Evolutionary conservation across 2,113 vertebrate species (phyloP).

Genomic region (Hippolais icterina): DNA sequence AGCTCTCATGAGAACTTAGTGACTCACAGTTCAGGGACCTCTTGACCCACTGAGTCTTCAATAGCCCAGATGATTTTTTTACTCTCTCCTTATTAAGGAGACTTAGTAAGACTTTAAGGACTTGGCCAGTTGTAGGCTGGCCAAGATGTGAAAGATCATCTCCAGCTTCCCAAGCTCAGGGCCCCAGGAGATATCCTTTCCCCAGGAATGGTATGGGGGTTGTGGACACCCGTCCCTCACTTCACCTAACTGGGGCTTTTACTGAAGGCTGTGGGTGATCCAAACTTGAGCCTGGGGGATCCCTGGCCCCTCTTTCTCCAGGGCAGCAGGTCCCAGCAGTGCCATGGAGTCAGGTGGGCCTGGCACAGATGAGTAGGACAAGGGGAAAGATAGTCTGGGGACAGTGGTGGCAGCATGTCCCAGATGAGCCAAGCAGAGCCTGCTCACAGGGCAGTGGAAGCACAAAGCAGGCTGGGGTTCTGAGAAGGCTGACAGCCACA

Average conservation of each 20-base stretch:
- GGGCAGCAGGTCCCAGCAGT: background rate
- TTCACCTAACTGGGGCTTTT: background rate
- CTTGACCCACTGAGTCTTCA: background rate
- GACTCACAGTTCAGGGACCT: background rate
- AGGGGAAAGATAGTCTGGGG: background rate
- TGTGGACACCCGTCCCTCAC: background rate
- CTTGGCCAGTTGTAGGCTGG: background rate
- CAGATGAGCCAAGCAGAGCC: background rate
- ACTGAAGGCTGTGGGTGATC: background rate
- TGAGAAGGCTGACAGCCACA: fast-evolving
- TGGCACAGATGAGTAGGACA: background rate
- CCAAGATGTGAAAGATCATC: background rate
- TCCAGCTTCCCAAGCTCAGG: background rate
- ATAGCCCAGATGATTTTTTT: background rate
- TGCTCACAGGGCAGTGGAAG: background rate
- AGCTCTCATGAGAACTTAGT: background rate
- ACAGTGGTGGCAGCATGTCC: fast-evolving
- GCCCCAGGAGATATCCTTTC: background rate
- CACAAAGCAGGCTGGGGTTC: background rate
- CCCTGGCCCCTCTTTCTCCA: background rate
- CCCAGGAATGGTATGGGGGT: too few species aligned
- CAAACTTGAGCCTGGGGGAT: background rate
- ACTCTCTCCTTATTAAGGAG: background rate
- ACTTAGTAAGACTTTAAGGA: background rate
- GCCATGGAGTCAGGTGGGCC: background rate